Base-by-base conservation (phyloP, 2,113 vertebrate species). In the Antigone vipio region DNA sequence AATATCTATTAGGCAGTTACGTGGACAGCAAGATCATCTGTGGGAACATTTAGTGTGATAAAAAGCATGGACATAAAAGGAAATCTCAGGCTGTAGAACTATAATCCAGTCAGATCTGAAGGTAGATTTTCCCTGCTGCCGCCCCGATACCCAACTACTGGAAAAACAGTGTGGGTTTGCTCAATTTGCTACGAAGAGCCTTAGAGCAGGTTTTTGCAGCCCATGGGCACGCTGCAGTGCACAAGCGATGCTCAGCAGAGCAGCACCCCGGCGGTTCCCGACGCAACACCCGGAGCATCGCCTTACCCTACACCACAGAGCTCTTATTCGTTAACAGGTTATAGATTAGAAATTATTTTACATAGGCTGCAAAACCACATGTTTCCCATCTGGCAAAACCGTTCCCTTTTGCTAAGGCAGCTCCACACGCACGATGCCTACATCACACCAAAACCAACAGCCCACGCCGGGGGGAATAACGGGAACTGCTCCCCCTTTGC, bases 181-280 rank as follows among this genome's bases (percentile, higher is more conserved):
- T 73, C 32, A 1, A 6, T 80, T 52, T 34, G 27, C 35, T 49
- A 6, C 68, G 64, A 19, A 42, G 27, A 76, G 34, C 49, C 81
- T 45, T 45, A 0, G 19, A 66, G 82, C 18, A 52, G 62, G 18
- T 64, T 86, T 86, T 24, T 18, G n/a, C 62, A 72, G 80, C 72
- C 71, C 2, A 3, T 1, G 5, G 74, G 68, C 69, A 53, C 2
- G 0, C 38, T 9, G 83, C 58, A 4, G 8, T 1, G 6, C 52
- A 20, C 3, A 0, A n/a, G 68, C 0, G 8, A 50, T 44, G 78
- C 89, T 80, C 79, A 52, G 77, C 38, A 16, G 56, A 49, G 55
- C 86, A 32, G 78, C 56, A 7, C 80, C 30, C 26, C 0, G 64
- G 30, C 3, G 1, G 38, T 3, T 71, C 34, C n/a, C 2, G 20